Conservation (phyloP, 2,113 vertebrate genomes). For the Hymenochirus boettgeri region DNA sequence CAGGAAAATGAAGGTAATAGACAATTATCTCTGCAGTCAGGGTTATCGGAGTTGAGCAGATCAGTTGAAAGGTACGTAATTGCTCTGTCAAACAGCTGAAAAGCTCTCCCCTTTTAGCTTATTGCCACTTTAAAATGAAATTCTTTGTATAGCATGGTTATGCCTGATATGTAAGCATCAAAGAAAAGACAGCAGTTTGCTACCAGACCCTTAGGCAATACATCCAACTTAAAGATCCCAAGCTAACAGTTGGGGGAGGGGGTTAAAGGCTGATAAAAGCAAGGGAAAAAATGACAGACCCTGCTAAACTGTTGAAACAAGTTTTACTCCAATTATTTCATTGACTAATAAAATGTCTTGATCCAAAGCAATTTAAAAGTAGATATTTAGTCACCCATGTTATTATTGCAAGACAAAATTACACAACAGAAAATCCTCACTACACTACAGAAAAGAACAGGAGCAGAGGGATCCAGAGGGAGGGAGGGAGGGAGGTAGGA, state of each 20-base stretch:
- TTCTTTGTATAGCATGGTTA: conserved; percentile 70
- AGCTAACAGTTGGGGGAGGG: conserved; percentile 45
- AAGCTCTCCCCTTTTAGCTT: conserved; percentile 63
- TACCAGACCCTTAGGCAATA: conserved; percentile 55
- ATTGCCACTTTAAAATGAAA: conserved; percentile 83
- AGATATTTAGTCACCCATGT: not conserved
- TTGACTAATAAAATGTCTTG: conserved; percentile 29
- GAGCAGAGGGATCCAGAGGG: too few relatives aligned
- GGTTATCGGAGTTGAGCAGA: conserved; percentile 51
- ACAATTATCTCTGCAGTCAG: conserved; percentile 34
- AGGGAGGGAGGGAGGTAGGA: too few relatives aligned
- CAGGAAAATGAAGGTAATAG: conserved; percentile 25
- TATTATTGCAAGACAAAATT: not conserved
- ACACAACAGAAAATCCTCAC: too few relatives aligned
- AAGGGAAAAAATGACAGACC: not conserved
- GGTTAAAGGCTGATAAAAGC: conserved; percentile 17
- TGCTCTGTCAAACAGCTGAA: conserved; percentile 73
- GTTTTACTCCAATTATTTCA: not conserved
- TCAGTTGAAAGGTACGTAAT: conserved; percentile 70
- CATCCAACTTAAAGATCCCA: conserved; percentile 57
- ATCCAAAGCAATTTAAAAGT: not conserved
- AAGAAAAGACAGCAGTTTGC: conserved; percentile 66
- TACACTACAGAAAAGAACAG: too few relatives aligned
- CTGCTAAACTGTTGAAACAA: conserved; percentile 6
- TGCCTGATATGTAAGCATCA: conserved; percentile 78